Evolutionary conservation across 2,797 vertebrate species (phyloP).

Genomic region (Macrochelys suwanniensis): DNA sequence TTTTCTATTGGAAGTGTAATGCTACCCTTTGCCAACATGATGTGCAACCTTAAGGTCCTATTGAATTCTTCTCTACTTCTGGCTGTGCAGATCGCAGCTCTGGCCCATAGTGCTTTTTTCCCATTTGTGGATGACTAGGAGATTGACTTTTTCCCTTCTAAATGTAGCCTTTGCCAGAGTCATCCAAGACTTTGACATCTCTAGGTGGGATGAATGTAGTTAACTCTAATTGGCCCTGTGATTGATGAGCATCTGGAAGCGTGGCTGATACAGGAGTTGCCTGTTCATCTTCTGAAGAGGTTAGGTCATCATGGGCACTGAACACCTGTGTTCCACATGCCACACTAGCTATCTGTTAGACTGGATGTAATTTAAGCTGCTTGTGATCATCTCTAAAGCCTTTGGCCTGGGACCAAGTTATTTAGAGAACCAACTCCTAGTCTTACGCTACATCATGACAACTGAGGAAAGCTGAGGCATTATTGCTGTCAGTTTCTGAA

Average conservation of each 20-base stretch:
- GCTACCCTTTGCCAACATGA: neutral
- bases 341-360: neutral
- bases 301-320: neutral
- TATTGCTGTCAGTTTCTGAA: neutral
- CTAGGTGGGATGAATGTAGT: neutral
- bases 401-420: neutral
- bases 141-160: neutral
- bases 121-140: rapidly evolving
- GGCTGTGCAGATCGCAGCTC: neutral
- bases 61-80: neutral
- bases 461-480: neutral
- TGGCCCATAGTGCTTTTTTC: neutral
- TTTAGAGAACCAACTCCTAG: neutral
- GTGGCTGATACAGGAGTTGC: neutral
- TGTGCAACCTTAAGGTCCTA: neutral
- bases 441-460: neutral
- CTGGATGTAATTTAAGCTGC: neutral
- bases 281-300: neutral
- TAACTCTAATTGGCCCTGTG: neutral
- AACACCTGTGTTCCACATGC: neutral
- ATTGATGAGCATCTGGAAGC: rapidly evolving
- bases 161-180: neutral
- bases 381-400: neutral
- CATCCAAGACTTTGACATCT: rapidly evolving
- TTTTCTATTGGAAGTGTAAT: neutral